Percentiles rank a stretch among this genome's conserved stretches.
These are phyloP conservation scores for Lypha dubia DNA, from an alignment of 2,888 invertebrate species.

Conservation along the genomic window DNA sequence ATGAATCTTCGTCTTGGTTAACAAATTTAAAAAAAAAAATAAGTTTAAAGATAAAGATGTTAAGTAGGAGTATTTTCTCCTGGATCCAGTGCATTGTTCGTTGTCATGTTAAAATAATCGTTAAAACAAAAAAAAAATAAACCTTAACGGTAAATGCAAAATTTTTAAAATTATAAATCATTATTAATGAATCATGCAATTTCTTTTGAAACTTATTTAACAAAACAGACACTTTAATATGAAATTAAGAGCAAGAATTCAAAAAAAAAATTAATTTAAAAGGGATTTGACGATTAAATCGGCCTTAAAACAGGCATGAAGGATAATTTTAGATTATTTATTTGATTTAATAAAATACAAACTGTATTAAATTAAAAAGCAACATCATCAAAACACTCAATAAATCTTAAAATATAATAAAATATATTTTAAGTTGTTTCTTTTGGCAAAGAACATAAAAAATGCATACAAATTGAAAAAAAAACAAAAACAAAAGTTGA, in stretches of 20 bases:
- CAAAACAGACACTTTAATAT: slow-evolving; percentile 7
- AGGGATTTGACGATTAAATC: not conserved
- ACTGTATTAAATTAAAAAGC: slow-evolving; percentile 51
- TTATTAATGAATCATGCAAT: slow-evolving; percentile 45
- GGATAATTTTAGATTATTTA: slow-evolving; percentile 19
- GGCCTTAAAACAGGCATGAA: slow-evolving; percentile 3
- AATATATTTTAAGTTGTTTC: slow-evolving; percentile 22
- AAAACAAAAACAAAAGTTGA: not conserved
- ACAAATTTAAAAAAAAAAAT: slow-evolving; percentile 7
- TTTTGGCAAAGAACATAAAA: slow-evolving; percentile 18
- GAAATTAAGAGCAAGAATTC: slow-evolving; percentile 8
- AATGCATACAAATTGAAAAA: slow-evolving; percentile 2
- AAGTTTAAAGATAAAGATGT: slow-evolving; percentile 43
- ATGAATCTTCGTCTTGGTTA: not conserved
- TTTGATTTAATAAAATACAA: slow-evolving; percentile 26
- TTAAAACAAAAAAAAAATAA: not conserved
- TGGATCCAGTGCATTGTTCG: slow-evolving; percentile 21
- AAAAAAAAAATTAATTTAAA: not conserved
- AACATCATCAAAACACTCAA: slow-evolving; percentile 45
- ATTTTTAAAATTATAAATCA: slow-evolving; percentile 40
- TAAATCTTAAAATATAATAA: slow-evolving; percentile 47
- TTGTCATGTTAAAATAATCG: slow-evolving; percentile 26
- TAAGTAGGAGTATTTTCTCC: slow-evolving; percentile 30
- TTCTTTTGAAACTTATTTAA: slow-evolving; percentile 10
- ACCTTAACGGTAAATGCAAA: slow-evolving; percentile 14